A percentile compares a stretch with the other conserved stretches of the same genome.
Evolutionary conservation across 2,888 invertebrate species (phyloP).

Genomic region (Eupeodes latifasciatus): DNA sequence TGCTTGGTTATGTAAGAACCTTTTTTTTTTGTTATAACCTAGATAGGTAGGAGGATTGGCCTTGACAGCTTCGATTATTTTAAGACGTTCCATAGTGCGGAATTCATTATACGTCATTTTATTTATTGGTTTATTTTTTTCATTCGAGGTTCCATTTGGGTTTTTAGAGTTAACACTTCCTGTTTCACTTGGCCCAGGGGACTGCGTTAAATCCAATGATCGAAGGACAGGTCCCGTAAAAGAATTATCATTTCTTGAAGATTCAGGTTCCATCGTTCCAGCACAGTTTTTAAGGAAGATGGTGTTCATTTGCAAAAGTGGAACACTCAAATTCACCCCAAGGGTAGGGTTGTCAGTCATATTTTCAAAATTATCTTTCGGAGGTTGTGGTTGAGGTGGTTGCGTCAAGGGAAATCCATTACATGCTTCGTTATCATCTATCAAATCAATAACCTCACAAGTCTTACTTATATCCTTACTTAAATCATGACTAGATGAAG

Average conservation of each 20-base stretch:
- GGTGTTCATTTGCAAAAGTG: too few species aligned
- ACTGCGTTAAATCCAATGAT: background rate
- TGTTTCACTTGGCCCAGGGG: background rate
- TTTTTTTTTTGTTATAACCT: accelerated
- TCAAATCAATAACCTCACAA: background rate
- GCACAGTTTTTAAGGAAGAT: background rate
- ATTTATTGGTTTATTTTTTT: background rate
- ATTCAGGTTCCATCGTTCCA: background rate
- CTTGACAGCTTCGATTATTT: conserved; percentile 29
- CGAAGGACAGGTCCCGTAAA: background rate
- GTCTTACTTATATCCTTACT: background rate
- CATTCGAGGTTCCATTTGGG: background rate
- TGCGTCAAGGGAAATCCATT: background rate
- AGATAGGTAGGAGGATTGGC: background rate
- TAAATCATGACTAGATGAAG: background rate
- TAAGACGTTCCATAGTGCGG: background rate
- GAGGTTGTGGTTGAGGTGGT: background rate
- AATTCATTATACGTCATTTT: background rate
- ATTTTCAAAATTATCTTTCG: background rate
- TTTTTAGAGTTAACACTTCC: background rate
- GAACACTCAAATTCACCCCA: background rate
- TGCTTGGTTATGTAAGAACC: background rate
- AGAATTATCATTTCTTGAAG: background rate
- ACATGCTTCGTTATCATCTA: background rate
- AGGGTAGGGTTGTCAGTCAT: background rate